Evolutionary conservation across 1,140 invertebrate species (phyloP).

Genomic region (Rhizoglyphus robini): DNA sequence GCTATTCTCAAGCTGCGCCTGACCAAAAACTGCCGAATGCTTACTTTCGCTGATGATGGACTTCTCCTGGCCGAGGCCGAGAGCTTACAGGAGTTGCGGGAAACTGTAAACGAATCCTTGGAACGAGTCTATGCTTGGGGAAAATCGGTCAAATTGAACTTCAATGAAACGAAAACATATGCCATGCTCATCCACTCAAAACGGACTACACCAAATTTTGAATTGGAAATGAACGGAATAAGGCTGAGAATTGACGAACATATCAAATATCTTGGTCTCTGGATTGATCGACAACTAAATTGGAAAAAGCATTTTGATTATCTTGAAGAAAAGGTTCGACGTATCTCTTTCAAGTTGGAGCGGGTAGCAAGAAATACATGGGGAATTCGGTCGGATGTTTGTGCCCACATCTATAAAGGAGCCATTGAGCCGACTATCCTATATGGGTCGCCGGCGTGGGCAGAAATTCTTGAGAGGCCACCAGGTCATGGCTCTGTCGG

Average conservation of each 20-base stretch:
- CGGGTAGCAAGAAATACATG: too few relatives aligned
- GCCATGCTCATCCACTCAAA: neutral
- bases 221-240: neutral
- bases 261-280: constrained; percentile 3
- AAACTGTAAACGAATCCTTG: neutral
- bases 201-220: neutral
- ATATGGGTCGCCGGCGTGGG: neutral
- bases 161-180: constrained; percentile 17
- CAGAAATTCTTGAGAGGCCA: neutral
- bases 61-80: neutral
- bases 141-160: constrained; percentile 16
- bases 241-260: neutral
- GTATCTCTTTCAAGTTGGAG: neutral
- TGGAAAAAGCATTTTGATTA: neutral
- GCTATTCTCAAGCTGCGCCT: constrained; percentile 5
- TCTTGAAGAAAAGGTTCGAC: neutral
- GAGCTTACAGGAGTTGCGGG: neutral
- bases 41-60: constrained; percentile 19
- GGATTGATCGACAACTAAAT: neutral
- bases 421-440: neutral
- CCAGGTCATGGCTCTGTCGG: too few relatives aligned
- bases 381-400: too few relatives aligned
- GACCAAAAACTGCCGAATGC: constrained; percentile 10
- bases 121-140: constrained; percentile 12
- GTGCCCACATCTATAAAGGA: too few relatives aligned